These are phyloP conservation scores for Aratinga solstitialis DNA, from an alignment of 2,797 vertebrate genomes.

Conservation along the genomic window DNA sequence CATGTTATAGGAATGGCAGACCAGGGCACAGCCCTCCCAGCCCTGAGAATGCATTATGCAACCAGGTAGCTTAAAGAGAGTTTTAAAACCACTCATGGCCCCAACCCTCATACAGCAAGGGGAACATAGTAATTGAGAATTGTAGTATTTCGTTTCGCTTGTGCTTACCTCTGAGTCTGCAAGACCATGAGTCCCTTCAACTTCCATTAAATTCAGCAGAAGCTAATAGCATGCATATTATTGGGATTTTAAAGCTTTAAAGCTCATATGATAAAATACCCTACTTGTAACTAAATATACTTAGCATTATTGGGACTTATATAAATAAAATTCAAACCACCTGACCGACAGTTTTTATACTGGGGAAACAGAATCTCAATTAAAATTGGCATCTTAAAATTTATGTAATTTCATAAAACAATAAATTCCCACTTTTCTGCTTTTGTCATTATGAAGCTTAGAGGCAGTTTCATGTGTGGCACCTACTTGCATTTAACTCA, in stretches of 20 bases:
- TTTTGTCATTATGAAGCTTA: background rate
- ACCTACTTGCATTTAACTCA: constrained; percentile 1
- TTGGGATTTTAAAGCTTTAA: background rate
- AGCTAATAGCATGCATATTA: background rate
- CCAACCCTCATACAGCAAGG: background rate
- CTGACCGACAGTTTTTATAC: constrained; percentile 11
- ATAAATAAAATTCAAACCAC: constrained; percentile 32
- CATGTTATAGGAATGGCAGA: background rate
- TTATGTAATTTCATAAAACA: constrained; percentile 17
- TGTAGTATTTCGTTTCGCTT: background rate
- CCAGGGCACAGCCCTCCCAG: accelerated
- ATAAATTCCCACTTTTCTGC: background rate
- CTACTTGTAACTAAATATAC: background rate
- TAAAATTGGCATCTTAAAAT: constrained; percentile 21
- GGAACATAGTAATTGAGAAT: background rate
- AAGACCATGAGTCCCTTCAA: background rate
- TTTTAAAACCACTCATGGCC: background rate
- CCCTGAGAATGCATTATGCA: background rate
- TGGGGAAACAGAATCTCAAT: background rate
- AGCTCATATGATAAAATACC: background rate
- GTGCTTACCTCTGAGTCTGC: background rate
- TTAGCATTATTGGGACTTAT: background rate
- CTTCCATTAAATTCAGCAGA: background rate
- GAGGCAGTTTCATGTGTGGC: background rate
- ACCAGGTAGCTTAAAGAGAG: background rate